Base-by-base conservation (phyloP, 2,113 vertebrate genomes). In the Apodemus speciosus region DNA sequence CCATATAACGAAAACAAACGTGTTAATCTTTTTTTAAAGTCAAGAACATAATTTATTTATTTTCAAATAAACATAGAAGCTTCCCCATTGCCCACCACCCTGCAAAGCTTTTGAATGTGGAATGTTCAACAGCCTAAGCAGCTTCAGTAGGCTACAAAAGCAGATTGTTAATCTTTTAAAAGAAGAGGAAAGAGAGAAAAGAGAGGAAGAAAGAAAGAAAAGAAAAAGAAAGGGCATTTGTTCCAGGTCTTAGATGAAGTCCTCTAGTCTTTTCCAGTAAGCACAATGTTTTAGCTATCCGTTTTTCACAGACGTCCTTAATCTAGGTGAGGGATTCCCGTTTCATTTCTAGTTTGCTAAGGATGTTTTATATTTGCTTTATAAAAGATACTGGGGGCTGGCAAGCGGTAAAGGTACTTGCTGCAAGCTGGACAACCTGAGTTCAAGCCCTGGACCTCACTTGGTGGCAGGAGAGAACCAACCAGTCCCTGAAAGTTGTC, bases 61-160 rank as follows among this genome's bases (percentile, higher is more conserved):
- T n/a, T n/a, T n/a, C n/a, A n/a, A n/a, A n/a, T n/a, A n/a, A n/a
- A n/a, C n/a, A n/a, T n/a, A n/a, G n/a, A n/a, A n/a, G n/a, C n/a
- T n/a, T n/a, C n/a, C n/a, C n/a, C n/a, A 62, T 77, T 93, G 69
- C 96, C 96, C 86, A 94, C 75, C 94, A 96, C 95, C 95, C 95
- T 97, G 96, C 93, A 97, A 97, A 96, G 93, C 25, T 87, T 92
- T 1, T 94, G 89, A 93, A 93, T 97, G 87, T 96, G 96, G 96
- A 98, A 97, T 97, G 96, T 97, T 97, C 95, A 96, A 96, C 5
- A 66, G 72, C 92, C 97, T 97, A 96, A 81, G 84, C 93, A 87
- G 84, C 96, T 71, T 91, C 91, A 96, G 23, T 38, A 96, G 81
- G 77, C 94, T 97, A 96, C 81, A 97, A 95, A 79, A 92, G 94